Evolutionary conservation across 1,140 invertebrate species (phyloP), one percentile per base, ranked within the genome.

Genomic region (Prorops nasuta): DNA sequence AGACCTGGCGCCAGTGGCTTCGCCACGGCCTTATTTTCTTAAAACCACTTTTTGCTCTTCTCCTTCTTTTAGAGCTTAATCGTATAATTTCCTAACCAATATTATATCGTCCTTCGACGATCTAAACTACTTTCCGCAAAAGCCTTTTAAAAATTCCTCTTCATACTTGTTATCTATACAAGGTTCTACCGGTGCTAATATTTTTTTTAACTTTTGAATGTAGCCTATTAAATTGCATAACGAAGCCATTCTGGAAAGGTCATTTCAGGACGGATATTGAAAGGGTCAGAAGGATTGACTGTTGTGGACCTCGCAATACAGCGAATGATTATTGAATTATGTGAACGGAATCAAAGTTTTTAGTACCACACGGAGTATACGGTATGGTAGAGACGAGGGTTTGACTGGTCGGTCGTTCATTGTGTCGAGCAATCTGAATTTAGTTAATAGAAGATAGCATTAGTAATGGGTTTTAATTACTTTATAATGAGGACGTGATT

Each of bases 391-490:
- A 73, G 70, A 73, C 52, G 71, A 77, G 71, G 73, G 73, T 74
- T 61, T 71, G 73, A 76, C 69, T 69, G 67, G 4, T 56, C 58
- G 56, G 60, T 72, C 24, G 24, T 28, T 66, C 64, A 69, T 72
- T 67, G 64, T 69, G 63, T 69, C 66, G 67, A 66, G n/a, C n/a
- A n/a, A n/a, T n/a, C n/a, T n/a, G n/a, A n/a, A n/a, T n/a, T n/a
- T n/a, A n/a, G n/a, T 48, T 64, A 66, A 74, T 72, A 73, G 74
- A 76, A 64, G 65, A 76, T 76, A 75, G 68, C 66, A 72, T 69
- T 72, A 71, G 74, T 78, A 78, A 78, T 76, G 72, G 71, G 63
- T 76, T 77, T 78, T 77, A 77, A 78, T 78, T 76, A 77, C 69
- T 74, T 76, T 67, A 72, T 77, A 74, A 77, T 77, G 73, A 77